phyloP scores from a whole-genome alignment of 1,140 invertebrate genomes.

The Colletes latitarsis region DNA sequence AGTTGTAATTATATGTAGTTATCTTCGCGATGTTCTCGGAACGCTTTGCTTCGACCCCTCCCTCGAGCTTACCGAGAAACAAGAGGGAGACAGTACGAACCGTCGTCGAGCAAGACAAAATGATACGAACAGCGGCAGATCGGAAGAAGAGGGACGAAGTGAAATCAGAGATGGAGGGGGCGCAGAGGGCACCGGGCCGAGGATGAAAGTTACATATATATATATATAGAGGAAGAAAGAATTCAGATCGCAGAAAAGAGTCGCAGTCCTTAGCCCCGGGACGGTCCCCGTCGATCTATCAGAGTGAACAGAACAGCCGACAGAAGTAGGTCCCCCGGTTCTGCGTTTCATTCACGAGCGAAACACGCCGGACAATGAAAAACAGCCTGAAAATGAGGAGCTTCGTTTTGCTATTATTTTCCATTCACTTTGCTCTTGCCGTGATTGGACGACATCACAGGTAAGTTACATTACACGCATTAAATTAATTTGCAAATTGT shows the following conservation, averaged over 20 bases:
- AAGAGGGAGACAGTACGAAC: conserved; percentile 63
- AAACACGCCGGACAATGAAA: not conserved
- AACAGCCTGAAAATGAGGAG: conserved; percentile 50
- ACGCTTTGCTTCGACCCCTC: conserved; percentile 71
- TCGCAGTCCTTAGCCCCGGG: not conserved
- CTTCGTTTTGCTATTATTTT: conserved; percentile 43
- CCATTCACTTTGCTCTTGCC: conserved; percentile 33
- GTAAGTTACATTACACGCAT: conserved; percentile 34
- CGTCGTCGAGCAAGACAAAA: conserved; percentile 53
- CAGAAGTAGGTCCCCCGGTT: not conserved
- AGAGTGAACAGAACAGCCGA: not conserved
- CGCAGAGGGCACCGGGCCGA: conserved; percentile 48
- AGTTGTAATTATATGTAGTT: conserved; percentile 71
- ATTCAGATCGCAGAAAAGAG: conserved; percentile 63
- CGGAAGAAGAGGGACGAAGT: conserved; percentile 60
- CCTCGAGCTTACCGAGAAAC: conserved; percentile 71
- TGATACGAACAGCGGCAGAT: conserved; percentile 47
- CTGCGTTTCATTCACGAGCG: too few species aligned
- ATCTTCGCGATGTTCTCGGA: conserved; percentile 73
- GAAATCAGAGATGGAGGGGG: conserved; percentile 61
- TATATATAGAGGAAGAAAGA: conserved; percentile 61
- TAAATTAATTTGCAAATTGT: not conserved
- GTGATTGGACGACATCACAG: conserved; percentile 60
- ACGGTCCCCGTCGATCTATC: conserved; percentile 5
- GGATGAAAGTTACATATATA: conserved; percentile 66